A percentile compares a stretch with the other conserved stretches of the same genome.
These are phyloP conservation scores for Engraulis encrasicolus DNA, from an alignment of 2,113 vertebrate species.

Conservation along the genomic window DNA sequence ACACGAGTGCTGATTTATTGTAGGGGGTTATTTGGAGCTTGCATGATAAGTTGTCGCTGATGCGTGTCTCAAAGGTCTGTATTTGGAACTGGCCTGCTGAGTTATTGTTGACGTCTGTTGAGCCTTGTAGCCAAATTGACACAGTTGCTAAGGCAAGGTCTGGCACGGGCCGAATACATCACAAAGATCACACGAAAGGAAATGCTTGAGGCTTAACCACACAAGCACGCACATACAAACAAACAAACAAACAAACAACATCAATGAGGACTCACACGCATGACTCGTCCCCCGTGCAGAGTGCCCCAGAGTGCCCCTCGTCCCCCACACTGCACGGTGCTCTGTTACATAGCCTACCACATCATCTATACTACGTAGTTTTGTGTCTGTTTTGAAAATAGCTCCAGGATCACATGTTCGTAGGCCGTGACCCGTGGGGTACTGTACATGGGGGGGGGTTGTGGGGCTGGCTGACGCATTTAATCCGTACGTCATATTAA, in stretches of 20 bases:
- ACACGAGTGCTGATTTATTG: no score
- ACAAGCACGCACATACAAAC: background rate
- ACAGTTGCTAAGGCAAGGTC: background rate
- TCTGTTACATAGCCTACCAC: background rate
- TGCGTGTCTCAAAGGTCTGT: no score
- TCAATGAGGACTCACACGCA: background rate
- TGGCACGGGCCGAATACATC: background rate
- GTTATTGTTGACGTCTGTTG: background rate
- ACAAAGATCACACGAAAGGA: background rate
- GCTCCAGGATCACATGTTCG: background rate
- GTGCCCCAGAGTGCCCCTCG: no score
- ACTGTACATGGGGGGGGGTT: background rate
- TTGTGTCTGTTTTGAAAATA: background rate
- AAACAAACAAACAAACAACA: background rate
- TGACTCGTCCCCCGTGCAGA: no score
- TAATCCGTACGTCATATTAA: background rate
- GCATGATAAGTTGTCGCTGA: no score
- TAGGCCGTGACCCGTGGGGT: background rate
- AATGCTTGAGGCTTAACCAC: background rate
- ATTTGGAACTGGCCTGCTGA: background rate
- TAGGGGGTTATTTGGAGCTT: no score
- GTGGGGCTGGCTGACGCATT: background rate
- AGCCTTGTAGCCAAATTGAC: background rate
- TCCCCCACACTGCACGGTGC: background rate
- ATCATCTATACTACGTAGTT: background rate